These are phyloP conservation scores for Typhlichthys eigenmanni DNA, from an alignment of 2,797 vertebrate species.

Conservation along the genomic window DNA sequence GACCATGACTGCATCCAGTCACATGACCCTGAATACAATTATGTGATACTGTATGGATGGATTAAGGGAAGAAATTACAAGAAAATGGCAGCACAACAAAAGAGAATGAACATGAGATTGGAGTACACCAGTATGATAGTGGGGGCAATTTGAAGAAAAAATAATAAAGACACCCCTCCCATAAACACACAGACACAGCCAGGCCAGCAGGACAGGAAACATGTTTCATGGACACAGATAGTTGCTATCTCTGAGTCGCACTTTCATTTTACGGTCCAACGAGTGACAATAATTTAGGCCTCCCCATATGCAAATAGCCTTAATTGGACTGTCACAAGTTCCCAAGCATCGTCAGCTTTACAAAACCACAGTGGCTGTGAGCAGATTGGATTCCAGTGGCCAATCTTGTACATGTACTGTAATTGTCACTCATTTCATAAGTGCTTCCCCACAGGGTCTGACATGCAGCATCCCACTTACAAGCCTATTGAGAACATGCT, in stretches of 20 bases:
- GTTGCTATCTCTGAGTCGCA: slow-evolving; percentile 43
- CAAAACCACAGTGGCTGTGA: slow-evolving; percentile 61
- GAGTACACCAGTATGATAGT: no score
- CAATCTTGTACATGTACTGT: slow-evolving; percentile 64
- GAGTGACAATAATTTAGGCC: slow-evolving; percentile 73
- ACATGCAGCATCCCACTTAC: slow-evolving; percentile 50
- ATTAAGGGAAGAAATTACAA: no score
- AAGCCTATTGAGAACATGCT: slow-evolving; percentile 36
- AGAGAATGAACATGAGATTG: not conserved
- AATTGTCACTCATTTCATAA: slow-evolving; percentile 64
- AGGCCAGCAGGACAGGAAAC: slow-evolving; percentile 6
- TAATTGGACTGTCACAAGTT: slow-evolving; percentile 78
- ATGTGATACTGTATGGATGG: no score
- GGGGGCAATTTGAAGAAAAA: not conserved
- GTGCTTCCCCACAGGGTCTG: slow-evolving; percentile 42
- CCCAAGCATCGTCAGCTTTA: slow-evolving; percentile 64
- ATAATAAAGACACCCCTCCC: slow-evolving; percentile 9
- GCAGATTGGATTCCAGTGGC: slow-evolving; percentile 70
- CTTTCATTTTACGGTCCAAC: slow-evolving; percentile 72
- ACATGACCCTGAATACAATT: no score
- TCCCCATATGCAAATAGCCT: slow-evolving; percentile 73
- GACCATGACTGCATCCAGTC: no score
- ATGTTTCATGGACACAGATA: slow-evolving; percentile 46
- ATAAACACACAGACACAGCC: slow-evolving; percentile 24
- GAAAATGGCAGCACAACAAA: no score